A percentile compares a stretch with the other conserved stretches of the same genome.
Evolutionary conservation across 2,113 vertebrate species (phyloP).

Genomic region (Oreocharis arfaki): DNA sequence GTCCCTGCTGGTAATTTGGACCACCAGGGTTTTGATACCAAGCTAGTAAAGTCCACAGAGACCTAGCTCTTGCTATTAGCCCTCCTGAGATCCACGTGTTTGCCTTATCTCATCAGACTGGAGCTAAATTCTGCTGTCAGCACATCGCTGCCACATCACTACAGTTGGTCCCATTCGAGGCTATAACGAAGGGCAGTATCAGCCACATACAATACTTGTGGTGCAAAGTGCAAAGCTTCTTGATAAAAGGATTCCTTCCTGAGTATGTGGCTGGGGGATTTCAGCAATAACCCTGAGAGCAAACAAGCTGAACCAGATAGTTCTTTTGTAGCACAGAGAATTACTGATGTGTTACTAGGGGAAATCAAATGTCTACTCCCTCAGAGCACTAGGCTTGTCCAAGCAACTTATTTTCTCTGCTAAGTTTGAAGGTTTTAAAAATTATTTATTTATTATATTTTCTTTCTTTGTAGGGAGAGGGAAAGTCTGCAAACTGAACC

Average conservation of each 20-base stretch:
- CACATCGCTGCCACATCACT: not conserved
- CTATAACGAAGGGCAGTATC: not conserved
- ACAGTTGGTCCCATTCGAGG: not conserved
- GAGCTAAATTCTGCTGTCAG: not conserved
- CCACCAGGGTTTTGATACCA: not conserved
- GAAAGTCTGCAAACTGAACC: not conserved
- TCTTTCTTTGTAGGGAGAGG: not conserved
- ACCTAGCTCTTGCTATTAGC: not conserved
- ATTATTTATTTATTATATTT: not conserved
- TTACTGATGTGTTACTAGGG: not conserved
- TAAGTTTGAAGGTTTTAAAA: not conserved
- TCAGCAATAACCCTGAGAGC: not conserved
- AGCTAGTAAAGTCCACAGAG: not conserved
- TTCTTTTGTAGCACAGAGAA: not conserved
- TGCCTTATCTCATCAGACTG: not conserved
- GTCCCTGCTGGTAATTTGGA: not conserved
- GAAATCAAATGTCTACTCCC: not conserved
- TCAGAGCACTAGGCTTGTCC: not conserved
- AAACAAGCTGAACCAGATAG: not conserved
- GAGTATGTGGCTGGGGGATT: not conserved
- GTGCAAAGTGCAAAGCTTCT: not conserved
- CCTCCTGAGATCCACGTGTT: not conserved
- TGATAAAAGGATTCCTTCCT: not conserved
- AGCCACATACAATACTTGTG: accelerated
- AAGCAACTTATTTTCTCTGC: not conserved